Conservation (phyloP, 2,113 vertebrate species). For the Paralichthys olivaceus region DNA sequence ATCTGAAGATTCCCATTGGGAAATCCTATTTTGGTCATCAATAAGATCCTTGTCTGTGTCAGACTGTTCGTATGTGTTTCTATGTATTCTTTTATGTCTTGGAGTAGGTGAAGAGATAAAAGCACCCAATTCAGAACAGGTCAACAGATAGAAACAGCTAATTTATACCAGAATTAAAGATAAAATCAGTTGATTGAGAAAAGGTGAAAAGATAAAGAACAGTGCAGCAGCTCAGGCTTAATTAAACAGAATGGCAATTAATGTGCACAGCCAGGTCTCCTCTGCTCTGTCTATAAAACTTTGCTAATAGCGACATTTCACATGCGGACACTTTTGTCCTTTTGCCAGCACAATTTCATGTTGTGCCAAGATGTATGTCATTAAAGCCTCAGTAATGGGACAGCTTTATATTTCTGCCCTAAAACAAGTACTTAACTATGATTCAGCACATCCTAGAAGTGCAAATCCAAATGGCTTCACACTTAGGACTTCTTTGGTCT, state of each 20-base stretch:
- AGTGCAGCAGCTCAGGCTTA: neutral
- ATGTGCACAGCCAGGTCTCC: conserved; percentile 22
- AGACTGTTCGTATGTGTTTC: neutral
- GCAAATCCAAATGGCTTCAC: neutral
- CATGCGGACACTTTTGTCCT: conserved; percentile 25
- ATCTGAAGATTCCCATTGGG: neutral
- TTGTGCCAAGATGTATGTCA: conserved; percentile 42
- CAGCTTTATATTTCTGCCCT: conserved; percentile 19
- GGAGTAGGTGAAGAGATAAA: conserved; percentile 21
- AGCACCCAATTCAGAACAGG: conserved; percentile 15
- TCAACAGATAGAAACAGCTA: conserved; percentile 13
- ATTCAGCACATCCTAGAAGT: neutral
- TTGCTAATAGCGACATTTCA: conserved; percentile 36
- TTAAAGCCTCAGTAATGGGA: conserved; percentile 34
- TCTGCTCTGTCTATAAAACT: conserved; percentile 35
- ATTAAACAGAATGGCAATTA: conserved; percentile 44
- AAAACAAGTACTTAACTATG: neutral
- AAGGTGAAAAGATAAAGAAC: conserved; percentile 33
- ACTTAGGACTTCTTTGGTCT: neutral
- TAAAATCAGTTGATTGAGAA: conserved; percentile 38
- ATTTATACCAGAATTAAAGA: conserved; percentile 31
- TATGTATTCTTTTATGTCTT: conserved; percentile 11
- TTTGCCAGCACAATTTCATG: conserved; percentile 30
- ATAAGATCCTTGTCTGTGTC: neutral
- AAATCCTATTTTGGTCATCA: neutral